Percentiles rank a stretch among this genome's conserved stretches.
phyloP scores from a whole-genome alignment of 2,888 invertebrate species.

The Tryphoninae sp. region DNA sequence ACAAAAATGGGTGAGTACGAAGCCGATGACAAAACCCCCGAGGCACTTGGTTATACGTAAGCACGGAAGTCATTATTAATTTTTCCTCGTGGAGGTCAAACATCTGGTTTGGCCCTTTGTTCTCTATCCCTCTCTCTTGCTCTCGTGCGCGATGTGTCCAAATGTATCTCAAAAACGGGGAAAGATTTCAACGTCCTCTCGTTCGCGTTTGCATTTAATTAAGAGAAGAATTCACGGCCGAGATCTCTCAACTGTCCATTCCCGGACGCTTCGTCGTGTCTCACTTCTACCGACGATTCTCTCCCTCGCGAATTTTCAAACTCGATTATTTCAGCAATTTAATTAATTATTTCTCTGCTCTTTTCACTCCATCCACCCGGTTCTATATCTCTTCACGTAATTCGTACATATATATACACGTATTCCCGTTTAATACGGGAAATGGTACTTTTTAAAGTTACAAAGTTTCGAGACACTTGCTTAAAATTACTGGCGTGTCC shows the following conservation, averaged over 20 bases:
- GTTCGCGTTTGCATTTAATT: constrained; percentile 50
- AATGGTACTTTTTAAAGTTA: constrained; percentile 42
- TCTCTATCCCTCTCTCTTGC: not conserved
- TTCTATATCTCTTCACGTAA: not conserved
- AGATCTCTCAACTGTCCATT: constrained; percentile 27
- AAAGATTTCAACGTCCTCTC: constrained; percentile 9
- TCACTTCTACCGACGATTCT: constrained; percentile 24
- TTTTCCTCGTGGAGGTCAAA: constrained; percentile 65
- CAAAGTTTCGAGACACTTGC: constrained; percentile 35
- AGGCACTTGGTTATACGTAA: not conserved
- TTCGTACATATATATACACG: constrained; percentile 5
- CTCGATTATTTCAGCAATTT: constrained; percentile 55
- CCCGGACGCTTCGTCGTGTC: not conserved
- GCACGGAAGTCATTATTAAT: constrained; percentile 71
- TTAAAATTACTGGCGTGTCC: constrained; percentile 38
- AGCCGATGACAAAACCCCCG: not conserved
- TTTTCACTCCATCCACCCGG: not conserved
- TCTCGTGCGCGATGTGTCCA: not conserved
- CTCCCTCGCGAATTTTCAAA: constrained; percentile 43
- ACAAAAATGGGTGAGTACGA: no score
- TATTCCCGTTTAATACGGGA: constrained; percentile 13
- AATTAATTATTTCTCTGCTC: constrained; percentile 48
- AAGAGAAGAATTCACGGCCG: constrained; percentile 28
- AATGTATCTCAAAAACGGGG: constrained; percentile 22
- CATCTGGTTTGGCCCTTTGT: constrained; percentile 64